phyloP scores from a whole-genome alignment of 92 coral and sea anemone genomes.

The Chrysogorgia sp. region DNA sequence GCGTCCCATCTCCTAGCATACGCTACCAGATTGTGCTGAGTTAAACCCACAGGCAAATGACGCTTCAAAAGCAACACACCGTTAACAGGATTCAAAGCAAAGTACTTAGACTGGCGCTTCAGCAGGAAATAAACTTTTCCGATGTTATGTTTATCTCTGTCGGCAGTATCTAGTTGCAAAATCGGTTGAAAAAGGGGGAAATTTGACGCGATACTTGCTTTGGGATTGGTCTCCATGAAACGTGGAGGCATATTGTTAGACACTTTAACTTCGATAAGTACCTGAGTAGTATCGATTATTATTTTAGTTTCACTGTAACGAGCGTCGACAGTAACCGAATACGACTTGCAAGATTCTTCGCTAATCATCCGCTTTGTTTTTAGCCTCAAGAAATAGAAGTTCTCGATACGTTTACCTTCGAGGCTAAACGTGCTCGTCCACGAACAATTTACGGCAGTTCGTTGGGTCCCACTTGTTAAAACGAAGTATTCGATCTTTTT shows the following conservation, averaged over 20 bases:
- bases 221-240: slow-evolving; percentile 56
- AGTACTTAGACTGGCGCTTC: slow-evolving; percentile 61
- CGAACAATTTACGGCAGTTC: slow-evolving; percentile 14
- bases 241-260: slow-evolving; percentile 76
- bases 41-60: slow-evolving; percentile 54
- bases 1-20: slow-evolving; percentile 70
- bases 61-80: slow-evolving; percentile 83
- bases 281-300: slow-evolving; percentile 74
- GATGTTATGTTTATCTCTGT: slow-evolving; percentile 74
- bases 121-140: slow-evolving; percentile 90
- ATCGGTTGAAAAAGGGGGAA: slow-evolving; percentile 79
- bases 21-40: slow-evolving; percentile 57
- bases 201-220: slow-evolving; percentile 71
- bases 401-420: slow-evolving; percentile 66
- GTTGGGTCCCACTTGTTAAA: slow-evolving; percentile 43
- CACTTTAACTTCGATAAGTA: slow-evolving; percentile 74
- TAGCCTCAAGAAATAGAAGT: slow-evolving; percentile 81
- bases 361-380: slow-evolving; percentile 64
- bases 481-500: slow-evolving; percentile 65
- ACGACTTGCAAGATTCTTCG: slow-evolving; percentile 67
- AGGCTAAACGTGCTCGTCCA: slow-evolving; percentile 54
- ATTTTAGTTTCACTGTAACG: slow-evolving; percentile 59
- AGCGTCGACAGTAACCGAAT: slow-evolving; percentile 73
- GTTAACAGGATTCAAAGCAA: slow-evolving; percentile 79
- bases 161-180: slow-evolving; percentile 71